A percentile compares a stretch with the other conserved stretches of the same genome.
Conservation (phyloP, 2,797 vertebrate species). For the Otolemur crassicaudatus region DNA sequence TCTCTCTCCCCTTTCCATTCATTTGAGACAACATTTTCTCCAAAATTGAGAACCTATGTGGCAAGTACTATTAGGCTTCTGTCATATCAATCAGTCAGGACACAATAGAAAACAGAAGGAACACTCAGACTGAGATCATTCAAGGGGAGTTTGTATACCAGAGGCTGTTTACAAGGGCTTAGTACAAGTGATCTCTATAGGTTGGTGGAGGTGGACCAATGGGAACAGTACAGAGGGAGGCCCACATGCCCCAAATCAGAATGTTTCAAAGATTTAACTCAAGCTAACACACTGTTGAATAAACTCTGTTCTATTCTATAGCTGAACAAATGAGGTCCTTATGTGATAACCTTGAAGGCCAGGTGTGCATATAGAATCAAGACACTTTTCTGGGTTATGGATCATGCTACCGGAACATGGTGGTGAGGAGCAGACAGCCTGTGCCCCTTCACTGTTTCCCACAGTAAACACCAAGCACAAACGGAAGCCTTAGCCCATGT, state of each 20-base stretch:
- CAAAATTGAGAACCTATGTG: neutral
- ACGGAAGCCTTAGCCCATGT: too few relatives aligned
- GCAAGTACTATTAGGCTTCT: neutral
- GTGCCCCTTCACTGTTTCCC: neutral
- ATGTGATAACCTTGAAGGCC: neutral
- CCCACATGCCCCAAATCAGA: neutral
- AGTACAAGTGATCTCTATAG: too few relatives aligned
- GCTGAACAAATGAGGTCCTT: neutral
- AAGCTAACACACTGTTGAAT: neutral
- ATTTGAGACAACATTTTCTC: neutral
- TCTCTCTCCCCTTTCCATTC: neutral
- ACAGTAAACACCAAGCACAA: neutral
- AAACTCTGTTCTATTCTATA: neutral
- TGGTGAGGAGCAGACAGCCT: neutral
- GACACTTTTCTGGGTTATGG: neutral
- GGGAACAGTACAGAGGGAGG: neutral
- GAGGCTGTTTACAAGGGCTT: neutral
- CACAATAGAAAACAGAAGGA: neutral
- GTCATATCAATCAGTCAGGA: neutral
- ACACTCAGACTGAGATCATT: neutral
- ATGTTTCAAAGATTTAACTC: neutral
- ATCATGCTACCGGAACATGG: neutral
- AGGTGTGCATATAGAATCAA: neutral
- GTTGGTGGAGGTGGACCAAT: neutral
- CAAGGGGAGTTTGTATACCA: neutral